Evolutionary conservation across 2,888 invertebrate species (phyloP), one percentile per base, ranked within the genome.

Genomic region (Tiliacea aurago): DNA sequence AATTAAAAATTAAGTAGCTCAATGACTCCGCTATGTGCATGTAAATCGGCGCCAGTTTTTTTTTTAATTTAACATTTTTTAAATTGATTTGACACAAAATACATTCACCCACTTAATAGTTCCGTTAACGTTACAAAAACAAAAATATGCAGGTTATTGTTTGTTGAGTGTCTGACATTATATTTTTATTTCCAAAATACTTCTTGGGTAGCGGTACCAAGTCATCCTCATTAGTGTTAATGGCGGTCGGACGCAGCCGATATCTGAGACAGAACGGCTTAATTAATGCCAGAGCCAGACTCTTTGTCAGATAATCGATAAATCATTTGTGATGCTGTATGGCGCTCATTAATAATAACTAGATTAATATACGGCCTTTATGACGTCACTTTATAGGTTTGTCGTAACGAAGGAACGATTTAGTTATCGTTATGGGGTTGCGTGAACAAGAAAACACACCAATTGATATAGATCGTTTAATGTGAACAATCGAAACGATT

Each of bases 151-250:
- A 58, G 20, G 67, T 80, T 84, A 75, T 80, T 73, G 72, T 75
- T 80, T 75, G 80, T 81, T 72, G 80, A 77, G 64, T 70, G 70
- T 76, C 70, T 85, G 70, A 71, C 80, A 81, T 28, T 78, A 86
- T 74, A 87, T 83, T 85, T 83, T 85, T 81, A 81, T 73, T 55
- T n/a, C 85, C 76, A 83, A 84, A 86, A 88, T 84, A 78, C 83
- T 78, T 74, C 63, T 68, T 59, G n/a, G 58, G 59, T 76, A 83
- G 81, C 80, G 83, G 79, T 82, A 83, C 86, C 79, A 84, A 90
- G 86, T 87, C 89, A 83, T 88, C 88, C 91, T 94, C 94, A 94
- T 94, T 94, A 94, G 92, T 89, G 92, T 87, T 92, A 94, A 93
- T 93, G 90, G 90, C 89, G 91, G 89, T 88, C 89, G 88, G 87